Percentiles rank a stretch among this genome's conserved stretches.
Evolutionary conservation across 2,888 invertebrate genomes (phyloP).

Genomic region (Caenorhabditis angaria): DNA sequence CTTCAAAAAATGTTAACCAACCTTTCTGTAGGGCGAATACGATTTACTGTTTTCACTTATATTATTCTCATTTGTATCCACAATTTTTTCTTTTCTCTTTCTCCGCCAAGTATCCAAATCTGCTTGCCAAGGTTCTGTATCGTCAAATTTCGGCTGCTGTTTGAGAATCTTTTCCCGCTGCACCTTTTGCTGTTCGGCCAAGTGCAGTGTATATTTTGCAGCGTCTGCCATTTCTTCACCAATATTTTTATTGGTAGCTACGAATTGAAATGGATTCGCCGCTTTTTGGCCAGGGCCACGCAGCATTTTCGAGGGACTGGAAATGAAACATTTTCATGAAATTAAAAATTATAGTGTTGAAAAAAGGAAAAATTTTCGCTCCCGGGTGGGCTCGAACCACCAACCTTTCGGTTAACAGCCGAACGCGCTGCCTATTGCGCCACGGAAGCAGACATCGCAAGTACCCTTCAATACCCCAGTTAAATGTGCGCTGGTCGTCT

Average conservation of each 20-base stretch:
- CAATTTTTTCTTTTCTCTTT: slow-evolving; percentile 46
- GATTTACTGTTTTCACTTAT: slow-evolving; percentile 10
- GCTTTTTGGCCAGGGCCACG: slow-evolving; percentile 42
- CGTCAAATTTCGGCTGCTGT: slow-evolving; percentile 23
- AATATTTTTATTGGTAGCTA: slow-evolving; percentile 36
- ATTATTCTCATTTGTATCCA: slow-evolving; percentile 3
- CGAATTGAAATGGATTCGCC: slow-evolving; percentile 51
- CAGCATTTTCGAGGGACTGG: slow-evolving; percentile 35
- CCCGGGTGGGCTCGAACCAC: slow-evolving; percentile 71
- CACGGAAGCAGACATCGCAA: slow-evolving; percentile 49
- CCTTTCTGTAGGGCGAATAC: slow-evolving; percentile 24
- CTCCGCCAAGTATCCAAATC: slow-evolving; percentile 55
- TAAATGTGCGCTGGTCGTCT: neutral
- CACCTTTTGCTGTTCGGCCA: slow-evolving; percentile 48
- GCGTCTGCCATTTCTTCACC: slow-evolving; percentile 49
- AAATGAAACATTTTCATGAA: neutral
- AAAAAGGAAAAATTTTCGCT: slow-evolving; percentile 50
- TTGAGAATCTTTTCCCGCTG: slow-evolving; percentile 40
- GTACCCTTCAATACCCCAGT: neutral
- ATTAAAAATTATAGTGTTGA: neutral
- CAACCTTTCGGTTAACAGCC: slow-evolving; percentile 72
- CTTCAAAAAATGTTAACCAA: neutral
- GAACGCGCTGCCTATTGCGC: slow-evolving; percentile 70
- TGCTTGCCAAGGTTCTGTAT: slow-evolving; percentile 47
- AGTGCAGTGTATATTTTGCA: slow-evolving; percentile 40